Evolutionary conservation across 2,888 invertebrate species (phyloP).

Genomic region (Silvanus unidentatus): DNA sequence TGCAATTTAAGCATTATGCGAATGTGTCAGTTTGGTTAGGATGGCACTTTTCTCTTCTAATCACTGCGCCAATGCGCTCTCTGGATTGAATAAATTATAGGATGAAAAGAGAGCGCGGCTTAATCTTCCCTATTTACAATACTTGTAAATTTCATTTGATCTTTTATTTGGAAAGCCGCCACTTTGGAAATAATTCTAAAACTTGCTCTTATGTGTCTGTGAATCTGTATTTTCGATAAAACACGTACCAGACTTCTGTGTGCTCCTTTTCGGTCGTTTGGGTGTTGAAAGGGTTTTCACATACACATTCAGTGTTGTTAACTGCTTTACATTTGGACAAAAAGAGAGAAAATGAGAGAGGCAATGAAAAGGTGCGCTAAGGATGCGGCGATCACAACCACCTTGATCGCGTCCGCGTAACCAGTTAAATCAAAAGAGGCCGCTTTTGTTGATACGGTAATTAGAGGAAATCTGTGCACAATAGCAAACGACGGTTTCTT

Average conservation of each 20-base stretch:
- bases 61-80: too few species aligned
- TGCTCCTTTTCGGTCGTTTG: background rate
- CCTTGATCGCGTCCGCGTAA: conserved; percentile 21
- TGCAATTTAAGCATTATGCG: too few species aligned
- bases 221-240: conserved; percentile 13
- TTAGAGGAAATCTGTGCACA: conserved; percentile 30
- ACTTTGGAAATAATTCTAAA: too few species aligned
- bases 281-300: conserved; percentile 5
- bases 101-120: too few species aligned
- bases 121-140: too few species aligned
- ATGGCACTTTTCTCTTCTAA: too few species aligned
- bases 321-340: too few species aligned
- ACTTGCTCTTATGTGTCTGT: conserved; percentile 3
- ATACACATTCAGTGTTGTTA: too few species aligned
- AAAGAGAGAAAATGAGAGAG: background rate
- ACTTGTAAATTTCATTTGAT: too few species aligned
- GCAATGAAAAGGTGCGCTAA: conserved; percentile 11
- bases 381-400: conserved; percentile 18
- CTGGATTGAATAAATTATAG: too few species aligned
- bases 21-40: too few species aligned
- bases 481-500: conserved; percentile 18
- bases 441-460: conserved; percentile 28
- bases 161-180: too few species aligned
- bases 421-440: conserved; percentile 24
- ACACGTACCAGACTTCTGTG: conserved; percentile 5